Evolutionary conservation across 2,113 vertebrate species (phyloP).

Genomic region (Pogonocichla stellata): DNA sequence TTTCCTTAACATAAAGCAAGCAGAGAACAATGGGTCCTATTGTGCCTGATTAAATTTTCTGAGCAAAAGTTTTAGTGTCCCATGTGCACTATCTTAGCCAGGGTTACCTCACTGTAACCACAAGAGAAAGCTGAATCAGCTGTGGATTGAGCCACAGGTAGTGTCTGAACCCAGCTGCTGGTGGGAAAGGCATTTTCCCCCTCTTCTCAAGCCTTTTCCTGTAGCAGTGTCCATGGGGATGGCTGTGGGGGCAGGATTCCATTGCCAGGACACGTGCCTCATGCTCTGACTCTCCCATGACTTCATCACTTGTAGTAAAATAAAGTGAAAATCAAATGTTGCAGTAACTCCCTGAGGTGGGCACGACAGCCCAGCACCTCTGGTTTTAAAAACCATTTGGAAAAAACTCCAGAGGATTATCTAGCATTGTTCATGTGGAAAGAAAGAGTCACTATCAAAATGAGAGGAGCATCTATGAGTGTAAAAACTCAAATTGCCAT

Average conservation of each 20-base stretch:
- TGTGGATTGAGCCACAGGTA: constrained; percentile 26
- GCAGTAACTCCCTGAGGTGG: neutral
- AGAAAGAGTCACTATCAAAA: neutral
- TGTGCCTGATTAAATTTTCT: neutral
- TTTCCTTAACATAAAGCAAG: constrained; percentile 24
- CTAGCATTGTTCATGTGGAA: neutral
- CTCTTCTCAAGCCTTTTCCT: neutral
- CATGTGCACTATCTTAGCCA: neutral
- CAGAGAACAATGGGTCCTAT: neutral
- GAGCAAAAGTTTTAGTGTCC: neutral
- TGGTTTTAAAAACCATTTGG: neutral
- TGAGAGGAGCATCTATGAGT: neutral
- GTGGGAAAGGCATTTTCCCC: neutral
- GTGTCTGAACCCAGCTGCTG: constrained; percentile 19
- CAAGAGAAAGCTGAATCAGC: constrained; percentile 11
- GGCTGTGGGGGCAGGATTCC: neutral
- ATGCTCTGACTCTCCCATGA: neutral
- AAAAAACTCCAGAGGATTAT: neutral
- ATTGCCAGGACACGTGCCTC: neutral
- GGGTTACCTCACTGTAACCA: constrained; percentile 14
- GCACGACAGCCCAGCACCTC: neutral
- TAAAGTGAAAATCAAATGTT: neutral
- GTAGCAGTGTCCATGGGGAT: neutral
- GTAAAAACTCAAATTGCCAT: neutral
- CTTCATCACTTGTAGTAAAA: neutral